Percentiles rank a stretch among this genome's conserved stretches.
These are phyloP conservation scores for Sarcophaga peregrina DNA, from an alignment of 1,140 invertebrate species.

Conservation along the genomic window DNA sequence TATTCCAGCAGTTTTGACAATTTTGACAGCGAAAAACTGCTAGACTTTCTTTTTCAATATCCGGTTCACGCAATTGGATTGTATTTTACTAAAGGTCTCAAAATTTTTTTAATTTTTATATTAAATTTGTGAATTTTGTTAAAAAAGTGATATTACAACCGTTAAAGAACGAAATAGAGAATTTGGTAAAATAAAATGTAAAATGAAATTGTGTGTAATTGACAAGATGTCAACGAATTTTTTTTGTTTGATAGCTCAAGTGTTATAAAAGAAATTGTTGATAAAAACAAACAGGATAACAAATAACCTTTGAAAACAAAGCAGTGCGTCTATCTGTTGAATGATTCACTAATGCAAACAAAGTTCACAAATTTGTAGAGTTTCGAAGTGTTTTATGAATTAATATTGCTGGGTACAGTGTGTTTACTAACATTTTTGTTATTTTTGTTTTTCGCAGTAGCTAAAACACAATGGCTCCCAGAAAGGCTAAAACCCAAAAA, in stretches of 20 bases:
- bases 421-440: background rate
- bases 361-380: conserved; percentile 40
- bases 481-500: conserved; percentile 96
- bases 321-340: background rate
- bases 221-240: background rate
- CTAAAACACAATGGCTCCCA: conserved; percentile 85
- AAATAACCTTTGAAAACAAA: background rate
- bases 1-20: conserved; percentile 43
- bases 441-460: conserved; percentile 28
- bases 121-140: conserved; percentile 44
- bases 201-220: background rate
- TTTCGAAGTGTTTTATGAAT: background rate
- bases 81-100: conserved; percentile 48
- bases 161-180: background rate
- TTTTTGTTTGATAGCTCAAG: too few relatives aligned
- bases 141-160: background rate
- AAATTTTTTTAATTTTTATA: conserved; percentile 34
- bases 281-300: background rate
- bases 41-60: conserved; percentile 61
- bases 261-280: background rate
- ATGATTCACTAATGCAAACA: background rate
- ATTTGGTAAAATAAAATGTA: background rate
- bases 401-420: too few relatives aligned
- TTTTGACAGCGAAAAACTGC: conserved; percentile 50
- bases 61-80: conserved; percentile 63